phyloP scores from a whole-genome alignment of 1,140 invertebrate species.

The Tribolium castaneum region DNA sequence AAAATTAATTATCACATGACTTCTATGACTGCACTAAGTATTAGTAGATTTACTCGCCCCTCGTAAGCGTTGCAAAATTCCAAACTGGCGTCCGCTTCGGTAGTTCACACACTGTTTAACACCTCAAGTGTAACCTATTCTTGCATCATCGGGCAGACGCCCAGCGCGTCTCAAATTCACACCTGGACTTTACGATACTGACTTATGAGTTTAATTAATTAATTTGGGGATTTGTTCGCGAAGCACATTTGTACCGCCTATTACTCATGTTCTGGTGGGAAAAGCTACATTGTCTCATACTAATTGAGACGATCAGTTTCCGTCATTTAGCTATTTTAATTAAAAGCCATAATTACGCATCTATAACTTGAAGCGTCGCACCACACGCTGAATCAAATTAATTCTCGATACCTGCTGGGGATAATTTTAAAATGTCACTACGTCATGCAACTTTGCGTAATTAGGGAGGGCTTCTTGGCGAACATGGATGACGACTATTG shows the following conservation, averaged over 20 bases:
- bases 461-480: neutral
- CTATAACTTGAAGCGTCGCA: constrained; percentile 42
- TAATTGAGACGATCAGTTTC: constrained; percentile 55
- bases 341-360: constrained; percentile 48
- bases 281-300: constrained; percentile 50
- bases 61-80: constrained; percentile 56
- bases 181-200: constrained; percentile 29
- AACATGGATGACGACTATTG: neutral
- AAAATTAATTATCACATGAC: constrained; percentile 58
- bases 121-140: constrained; percentile 48
- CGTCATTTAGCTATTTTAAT: constrained; percentile 54
- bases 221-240: constrained; percentile 49
- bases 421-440: constrained; percentile 4
- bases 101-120: constrained; percentile 56
- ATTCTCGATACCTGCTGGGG: constrained; percentile 25
- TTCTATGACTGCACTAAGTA: constrained; percentile 58
- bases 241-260: constrained; percentile 45
- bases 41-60: constrained; percentile 61
- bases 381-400: constrained; percentile 28
- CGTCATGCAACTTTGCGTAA: neutral
- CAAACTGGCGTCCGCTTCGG: constrained; percentile 56
- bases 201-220: constrained; percentile 48
- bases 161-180: constrained; percentile 8
- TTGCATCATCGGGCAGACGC: constrained; percentile 8
- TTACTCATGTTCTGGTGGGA: constrained; percentile 49